Percentiles rank a stretch among this genome's conserved stretches.
These are phyloP conservation scores for Alviniconcha strummeri DNA, from an alignment of 2,888 invertebrate genomes.

Conservation along the genomic window DNA sequence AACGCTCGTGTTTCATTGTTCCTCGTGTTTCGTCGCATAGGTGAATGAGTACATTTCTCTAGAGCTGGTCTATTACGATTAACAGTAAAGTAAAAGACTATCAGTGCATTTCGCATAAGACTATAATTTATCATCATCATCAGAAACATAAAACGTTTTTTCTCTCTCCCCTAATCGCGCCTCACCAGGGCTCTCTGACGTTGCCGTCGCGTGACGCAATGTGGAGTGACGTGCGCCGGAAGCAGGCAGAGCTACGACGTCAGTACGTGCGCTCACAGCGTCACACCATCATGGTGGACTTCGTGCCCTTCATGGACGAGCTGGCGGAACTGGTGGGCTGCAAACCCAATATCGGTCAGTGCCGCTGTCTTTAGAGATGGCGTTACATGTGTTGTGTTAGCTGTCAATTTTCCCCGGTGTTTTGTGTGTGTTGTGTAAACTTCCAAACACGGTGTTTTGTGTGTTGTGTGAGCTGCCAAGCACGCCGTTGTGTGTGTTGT, in stretches of 20 bases:
- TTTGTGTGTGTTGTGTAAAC: too few relatives aligned
- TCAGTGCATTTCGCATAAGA: background rate
- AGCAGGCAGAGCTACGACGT: constrained; percentile 56
- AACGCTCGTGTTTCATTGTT: too few relatives aligned
- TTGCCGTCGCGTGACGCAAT: constrained; percentile 69
- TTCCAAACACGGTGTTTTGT: too few relatives aligned
- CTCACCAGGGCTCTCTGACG: constrained; percentile 54
- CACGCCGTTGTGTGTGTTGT: too few relatives aligned
- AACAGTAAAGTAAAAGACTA: background rate
- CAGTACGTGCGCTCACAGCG: constrained; percentile 61
- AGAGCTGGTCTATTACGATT: background rate
- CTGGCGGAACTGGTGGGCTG: constrained; percentile 72
- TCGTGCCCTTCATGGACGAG: constrained; percentile 73
- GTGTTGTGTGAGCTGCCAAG: too few relatives aligned
- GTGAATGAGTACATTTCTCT: too few relatives aligned
- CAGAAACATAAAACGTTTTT: too few relatives aligned
- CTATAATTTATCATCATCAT: background rate
- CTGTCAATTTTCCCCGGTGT: background rate
- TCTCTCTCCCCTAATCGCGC: too few relatives aligned
- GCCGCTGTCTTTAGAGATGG: background rate
- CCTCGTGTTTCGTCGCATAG: too few relatives aligned
- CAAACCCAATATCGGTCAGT: constrained; percentile 69
- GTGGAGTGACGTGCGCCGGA: constrained; percentile 66
- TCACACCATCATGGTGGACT: constrained; percentile 74
- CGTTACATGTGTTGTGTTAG: background rate